Evolutionary conservation across 2,113 vertebrate genomes (phyloP).

Genomic region (Ceyx melanurus): DNA sequence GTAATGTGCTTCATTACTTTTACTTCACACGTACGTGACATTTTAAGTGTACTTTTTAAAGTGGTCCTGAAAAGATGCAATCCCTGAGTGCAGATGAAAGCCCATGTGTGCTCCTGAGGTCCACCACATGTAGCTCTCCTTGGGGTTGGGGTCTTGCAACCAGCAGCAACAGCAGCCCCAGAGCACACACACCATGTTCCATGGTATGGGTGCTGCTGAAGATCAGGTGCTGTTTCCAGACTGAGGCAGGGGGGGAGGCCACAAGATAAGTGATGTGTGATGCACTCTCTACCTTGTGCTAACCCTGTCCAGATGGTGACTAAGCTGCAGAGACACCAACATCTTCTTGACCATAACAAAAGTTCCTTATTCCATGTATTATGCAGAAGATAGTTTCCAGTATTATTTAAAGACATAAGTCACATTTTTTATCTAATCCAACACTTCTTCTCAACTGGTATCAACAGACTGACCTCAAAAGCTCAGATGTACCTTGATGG

Average conservation of each 20-base stretch:
- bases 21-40: neutral
- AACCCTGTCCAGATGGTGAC: neutral
- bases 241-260: neutral
- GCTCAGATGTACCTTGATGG: neutral
- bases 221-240: neutral
- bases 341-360: neutral
- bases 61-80: rapidly evolving
- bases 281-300: neutral
- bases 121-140: rapidly evolving
- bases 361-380: neutral
- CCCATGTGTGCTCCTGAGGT: neutral
- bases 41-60: neutral
- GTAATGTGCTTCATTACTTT: neutral
- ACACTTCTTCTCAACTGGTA: neutral
- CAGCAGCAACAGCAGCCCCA: neutral
- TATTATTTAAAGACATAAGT: neutral
- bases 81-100: neutral
- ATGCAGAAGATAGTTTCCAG: neutral
- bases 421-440: neutral
- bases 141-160: neutral
- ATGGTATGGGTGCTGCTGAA: neutral
- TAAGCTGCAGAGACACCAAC: neutral
- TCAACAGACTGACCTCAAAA: neutral
- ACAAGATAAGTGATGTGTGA: neutral
- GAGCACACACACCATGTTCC: rapidly evolving